A percentile compares a stretch with the other conserved stretches of the same genome.
These are phyloP conservation scores for Drosophila kanapiae DNA, from an alignment of 1,140 invertebrate genomes.

Conservation along the genomic window DNA sequence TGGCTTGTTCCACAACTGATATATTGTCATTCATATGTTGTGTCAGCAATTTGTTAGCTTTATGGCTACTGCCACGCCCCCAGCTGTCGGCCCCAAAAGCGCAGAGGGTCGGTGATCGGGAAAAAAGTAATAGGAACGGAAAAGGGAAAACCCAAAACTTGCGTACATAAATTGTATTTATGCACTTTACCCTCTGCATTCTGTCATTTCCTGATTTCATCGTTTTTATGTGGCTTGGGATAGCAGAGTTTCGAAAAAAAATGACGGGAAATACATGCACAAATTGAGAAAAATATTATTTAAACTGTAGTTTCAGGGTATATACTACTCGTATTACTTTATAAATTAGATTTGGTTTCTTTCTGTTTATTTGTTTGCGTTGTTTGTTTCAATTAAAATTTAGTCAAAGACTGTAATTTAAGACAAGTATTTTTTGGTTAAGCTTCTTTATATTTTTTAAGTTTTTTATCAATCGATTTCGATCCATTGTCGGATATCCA, in stretches of 20 bases:
- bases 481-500: neutral
- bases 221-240: conserved; percentile 3
- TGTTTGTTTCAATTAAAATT: no score
- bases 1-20: conserved; percentile 44
- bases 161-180: conserved; percentile 54
- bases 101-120: conserved; percentile 10
- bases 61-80: conserved; percentile 50
- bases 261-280: neutral
- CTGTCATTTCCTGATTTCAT: conserved; percentile 40
- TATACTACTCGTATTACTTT: no score
- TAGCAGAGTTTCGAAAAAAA: neutral
- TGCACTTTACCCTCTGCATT: conserved; percentile 44
- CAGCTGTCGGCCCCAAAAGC: conserved; percentile 35
- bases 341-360: no score
- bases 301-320: neutral
- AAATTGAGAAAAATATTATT: neutral
- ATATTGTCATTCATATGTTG: conserved; percentile 58
- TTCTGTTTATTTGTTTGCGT: no score
- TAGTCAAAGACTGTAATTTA: no score
- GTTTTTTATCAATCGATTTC: neutral
- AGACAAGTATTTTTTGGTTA: neutral
- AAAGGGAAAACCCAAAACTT: conserved; percentile 35
- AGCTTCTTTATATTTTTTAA: neutral
- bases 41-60: conserved; percentile 58
- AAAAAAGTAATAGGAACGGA: conserved; percentile 38